Conservation (phyloP, 2,797 vertebrate genomes). For the Halcyon chelicuti region DNA sequence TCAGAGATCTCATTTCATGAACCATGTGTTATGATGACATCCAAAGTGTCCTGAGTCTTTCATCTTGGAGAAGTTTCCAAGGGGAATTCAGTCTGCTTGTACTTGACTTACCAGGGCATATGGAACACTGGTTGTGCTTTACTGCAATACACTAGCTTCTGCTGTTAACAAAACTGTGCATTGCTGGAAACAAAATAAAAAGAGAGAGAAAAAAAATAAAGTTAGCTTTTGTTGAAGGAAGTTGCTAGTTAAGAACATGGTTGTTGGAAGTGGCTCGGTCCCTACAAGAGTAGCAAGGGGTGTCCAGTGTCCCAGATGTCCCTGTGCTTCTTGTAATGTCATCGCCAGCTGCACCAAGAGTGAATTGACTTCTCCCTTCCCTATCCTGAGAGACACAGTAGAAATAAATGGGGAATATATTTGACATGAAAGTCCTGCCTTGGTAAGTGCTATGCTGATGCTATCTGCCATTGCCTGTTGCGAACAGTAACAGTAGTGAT, state of each 20-base stretch:
- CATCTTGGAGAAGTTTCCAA: not conserved
- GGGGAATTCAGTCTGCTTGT: not conserved
- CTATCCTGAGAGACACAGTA: not conserved
- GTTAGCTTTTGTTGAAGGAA: slow-evolving; percentile 29
- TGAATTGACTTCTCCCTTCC: not conserved
- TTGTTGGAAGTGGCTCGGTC: slow-evolving; percentile 26
- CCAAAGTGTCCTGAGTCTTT: not conserved
- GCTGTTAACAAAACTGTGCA: not conserved
- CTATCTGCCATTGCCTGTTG: not conserved
- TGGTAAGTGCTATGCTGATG: fast-evolving
- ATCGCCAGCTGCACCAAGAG: not conserved
- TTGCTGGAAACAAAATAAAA: slow-evolving; percentile 1
- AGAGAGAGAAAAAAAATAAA: not conserved
- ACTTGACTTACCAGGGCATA: not conserved
- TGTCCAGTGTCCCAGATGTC: not conserved
- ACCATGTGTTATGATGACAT: not conserved
- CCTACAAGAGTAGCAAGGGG: not conserved
- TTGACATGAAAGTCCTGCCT: not conserved
- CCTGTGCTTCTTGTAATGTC: not conserved
- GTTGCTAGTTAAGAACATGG: not conserved
- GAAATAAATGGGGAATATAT: not conserved
- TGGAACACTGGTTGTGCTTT: not conserved
- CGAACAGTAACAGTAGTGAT: not conserved
- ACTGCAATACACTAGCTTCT: not conserved
- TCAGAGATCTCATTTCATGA: not conserved